Base-by-base conservation (phyloP, 1,140 invertebrate genomes). In the Ganaspis sp. region DNA sequence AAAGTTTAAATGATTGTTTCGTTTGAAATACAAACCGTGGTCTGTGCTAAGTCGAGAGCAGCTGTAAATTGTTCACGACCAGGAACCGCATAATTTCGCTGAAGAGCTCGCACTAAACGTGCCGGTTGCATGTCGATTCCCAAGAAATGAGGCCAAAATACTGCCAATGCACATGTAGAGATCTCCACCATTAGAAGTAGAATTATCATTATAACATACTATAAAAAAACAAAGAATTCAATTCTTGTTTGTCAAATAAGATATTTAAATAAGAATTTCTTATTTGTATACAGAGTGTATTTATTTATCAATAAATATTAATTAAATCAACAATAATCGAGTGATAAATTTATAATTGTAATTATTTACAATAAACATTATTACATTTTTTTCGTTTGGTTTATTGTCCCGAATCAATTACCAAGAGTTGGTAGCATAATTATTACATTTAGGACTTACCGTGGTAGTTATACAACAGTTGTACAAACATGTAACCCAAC, bases 121-220 rank as follows among this genome's bases (percentile, higher is more conserved):
- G 93, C 92, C 19, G 92, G 92, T 45, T 94, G 93, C 42, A 95
- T 90, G 75, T 94, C 94, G 64, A 96, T 92, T 29, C 95, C 95
- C 53, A 96, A 85, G 84, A 95, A 94, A 76, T 96, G 93, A 9
- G 96, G 95, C 94, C 95, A 97, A 21, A 95, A 92, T n/a, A 95
- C 93, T 1, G 95, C 94, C 23, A 95, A 86, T 34, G 95, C 92
- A 49, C 95, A 96, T 0, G 95, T 89, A 1, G 94, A 93, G 53
- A 95, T 94, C 88, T 97, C 95, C 15, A 93, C 93, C 37, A 96
- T 77, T 1, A 97, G 88, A 5, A 97, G 90, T 1, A 94, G 80
- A 38, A 95, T 90, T 8, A 97, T 93, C 37, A 94, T 88, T 40
- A 95, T 86, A 72, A 97, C 94, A 85, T 97, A 97, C 94, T 96